A percentile compares a stretch with the other conserved stretches of the same genome.
Conservation (phyloP, 2,888 invertebrate genomes). For the Bellardia bayeri region DNA sequence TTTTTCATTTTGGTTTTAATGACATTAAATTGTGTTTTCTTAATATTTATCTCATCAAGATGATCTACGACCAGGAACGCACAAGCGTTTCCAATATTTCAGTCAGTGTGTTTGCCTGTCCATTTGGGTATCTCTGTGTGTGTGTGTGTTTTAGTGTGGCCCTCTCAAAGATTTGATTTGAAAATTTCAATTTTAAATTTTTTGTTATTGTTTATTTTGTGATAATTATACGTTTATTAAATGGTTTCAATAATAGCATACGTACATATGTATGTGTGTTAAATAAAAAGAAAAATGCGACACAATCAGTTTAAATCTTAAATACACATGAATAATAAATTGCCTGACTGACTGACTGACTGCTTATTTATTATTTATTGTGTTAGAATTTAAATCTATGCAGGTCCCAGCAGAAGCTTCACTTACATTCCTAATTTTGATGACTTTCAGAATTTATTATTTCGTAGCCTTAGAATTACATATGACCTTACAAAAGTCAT, state of each 20-base stretch:
- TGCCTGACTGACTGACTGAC: neutral
- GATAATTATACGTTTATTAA: constrained; percentile 70
- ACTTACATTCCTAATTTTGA: too few relatives aligned
- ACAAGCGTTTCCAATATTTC: constrained; percentile 43
- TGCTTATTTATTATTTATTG: too few relatives aligned
- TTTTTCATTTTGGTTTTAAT: constrained; percentile 48
- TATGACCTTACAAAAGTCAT: too few relatives aligned
- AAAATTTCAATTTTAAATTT: constrained; percentile 28
- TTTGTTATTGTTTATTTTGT: constrained; percentile 69
- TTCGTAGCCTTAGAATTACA: too few relatives aligned
- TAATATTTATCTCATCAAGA: constrained; percentile 72
- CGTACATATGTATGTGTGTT: neutral
- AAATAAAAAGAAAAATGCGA: neutral
- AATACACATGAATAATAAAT: constrained; percentile 2
- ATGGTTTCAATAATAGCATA: constrained; percentile 35
- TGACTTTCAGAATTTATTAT: too few relatives aligned
- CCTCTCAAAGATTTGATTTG: constrained; percentile 18
- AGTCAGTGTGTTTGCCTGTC: constrained; percentile 27
- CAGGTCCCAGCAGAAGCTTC: too few relatives aligned
- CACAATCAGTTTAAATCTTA: constrained; percentile 6
- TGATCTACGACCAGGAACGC: constrained; percentile 57
- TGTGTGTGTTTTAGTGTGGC: constrained; percentile 11
- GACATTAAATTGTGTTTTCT: constrained; percentile 68
- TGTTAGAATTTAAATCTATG: too few relatives aligned
- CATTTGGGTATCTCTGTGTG: neutral